phyloP scores from a whole-genome alignment of 1,140 invertebrate genomes.

The Argopecten irradians region DNA sequence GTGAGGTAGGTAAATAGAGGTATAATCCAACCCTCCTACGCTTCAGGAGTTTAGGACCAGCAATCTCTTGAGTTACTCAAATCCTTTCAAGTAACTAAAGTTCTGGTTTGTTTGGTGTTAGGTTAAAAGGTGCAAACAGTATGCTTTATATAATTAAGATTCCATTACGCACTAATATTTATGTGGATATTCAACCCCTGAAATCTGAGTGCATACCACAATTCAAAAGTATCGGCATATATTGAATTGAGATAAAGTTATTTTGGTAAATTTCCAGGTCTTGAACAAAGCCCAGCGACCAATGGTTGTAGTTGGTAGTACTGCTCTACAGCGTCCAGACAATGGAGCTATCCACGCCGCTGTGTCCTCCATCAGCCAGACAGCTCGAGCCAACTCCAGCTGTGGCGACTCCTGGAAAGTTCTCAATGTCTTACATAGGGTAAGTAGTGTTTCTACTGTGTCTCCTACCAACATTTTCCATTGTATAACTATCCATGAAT shows the following conservation, averaged over 20 bases:
- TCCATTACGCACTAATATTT: no score
- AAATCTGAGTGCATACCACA: background rate
- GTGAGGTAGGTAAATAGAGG: conserved; percentile 74
- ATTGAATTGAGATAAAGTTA: background rate
- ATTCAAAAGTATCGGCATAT: background rate
- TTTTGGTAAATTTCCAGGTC: conserved; percentile 75
- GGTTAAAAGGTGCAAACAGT: no score
- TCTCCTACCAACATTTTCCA: no score
- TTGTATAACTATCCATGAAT: no score
- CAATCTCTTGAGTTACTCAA: no score
- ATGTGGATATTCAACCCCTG: background rate
- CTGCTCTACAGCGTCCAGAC: conserved; percentile 88
- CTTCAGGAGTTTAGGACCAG: no score
- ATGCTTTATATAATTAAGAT: no score
- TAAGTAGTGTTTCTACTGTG: conserved; percentile 78
- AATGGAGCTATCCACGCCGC: conserved; percentile 81
- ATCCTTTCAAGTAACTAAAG: no score
- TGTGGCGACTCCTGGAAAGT: conserved; percentile 84
- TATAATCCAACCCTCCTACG: no score
- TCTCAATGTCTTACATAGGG: conserved; percentile 93
- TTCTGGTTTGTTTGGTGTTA: no score
- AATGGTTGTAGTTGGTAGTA: conserved; percentile 93
- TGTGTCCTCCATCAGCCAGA: conserved; percentile 66
- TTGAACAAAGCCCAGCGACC: conserved; percentile 90
- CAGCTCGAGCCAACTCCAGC: conserved; percentile 51